Percentiles rank a stretch among this genome's conserved stretches.
These are phyloP conservation scores for Drosophila multiciliata DNA, from an alignment of 2,888 invertebrate genomes.

Conservation along the genomic window DNA sequence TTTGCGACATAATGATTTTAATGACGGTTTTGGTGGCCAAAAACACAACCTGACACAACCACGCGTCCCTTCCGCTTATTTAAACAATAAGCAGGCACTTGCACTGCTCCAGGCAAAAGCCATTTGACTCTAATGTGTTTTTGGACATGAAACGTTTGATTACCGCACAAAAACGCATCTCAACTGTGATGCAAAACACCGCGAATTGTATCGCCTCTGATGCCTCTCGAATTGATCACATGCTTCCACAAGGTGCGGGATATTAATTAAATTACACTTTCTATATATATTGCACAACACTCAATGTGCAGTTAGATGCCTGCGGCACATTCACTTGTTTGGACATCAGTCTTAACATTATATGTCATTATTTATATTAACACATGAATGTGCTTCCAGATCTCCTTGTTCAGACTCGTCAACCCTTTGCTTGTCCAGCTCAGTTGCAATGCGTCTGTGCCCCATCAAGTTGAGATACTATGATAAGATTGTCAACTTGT, in stretches of 20 bases:
- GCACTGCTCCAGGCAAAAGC: slow-evolving; percentile 27
- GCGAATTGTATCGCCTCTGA: slow-evolving; percentile 37
- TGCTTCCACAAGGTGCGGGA: slow-evolving; percentile 7
- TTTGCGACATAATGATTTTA: slow-evolving; percentile 67
- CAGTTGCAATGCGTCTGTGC: slow-evolving; percentile 27
- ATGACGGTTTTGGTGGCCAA: slow-evolving; percentile 34
- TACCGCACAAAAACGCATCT: slow-evolving; percentile 38
- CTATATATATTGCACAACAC: background rate
- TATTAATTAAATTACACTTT: slow-evolving; percentile 18
- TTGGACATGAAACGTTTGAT: slow-evolving; percentile 63
- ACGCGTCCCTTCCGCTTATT: slow-evolving; percentile 70
- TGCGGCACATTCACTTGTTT: slow-evolving; percentile 16
- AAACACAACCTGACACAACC: slow-evolving; percentile 20
- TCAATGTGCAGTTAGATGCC: slow-evolving; percentile 46
- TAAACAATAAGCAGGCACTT: slow-evolving; percentile 61
- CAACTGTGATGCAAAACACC: background rate
- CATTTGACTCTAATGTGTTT: slow-evolving; percentile 74
- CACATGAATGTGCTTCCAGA: slow-evolving; percentile 2
- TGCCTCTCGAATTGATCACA: slow-evolving; percentile 38
- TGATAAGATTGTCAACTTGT: slow-evolving; percentile 64
- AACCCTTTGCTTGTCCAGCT: slow-evolving; percentile 5
- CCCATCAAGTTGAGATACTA: slow-evolving; percentile 40
- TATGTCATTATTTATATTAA: background rate
- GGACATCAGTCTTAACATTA: background rate
- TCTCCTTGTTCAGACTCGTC: slow-evolving; percentile 20